These are phyloP conservation scores for Threskiornis aethiopicus DNA, from an alignment of 2,797 vertebrate species.

Conservation along the genomic window DNA sequence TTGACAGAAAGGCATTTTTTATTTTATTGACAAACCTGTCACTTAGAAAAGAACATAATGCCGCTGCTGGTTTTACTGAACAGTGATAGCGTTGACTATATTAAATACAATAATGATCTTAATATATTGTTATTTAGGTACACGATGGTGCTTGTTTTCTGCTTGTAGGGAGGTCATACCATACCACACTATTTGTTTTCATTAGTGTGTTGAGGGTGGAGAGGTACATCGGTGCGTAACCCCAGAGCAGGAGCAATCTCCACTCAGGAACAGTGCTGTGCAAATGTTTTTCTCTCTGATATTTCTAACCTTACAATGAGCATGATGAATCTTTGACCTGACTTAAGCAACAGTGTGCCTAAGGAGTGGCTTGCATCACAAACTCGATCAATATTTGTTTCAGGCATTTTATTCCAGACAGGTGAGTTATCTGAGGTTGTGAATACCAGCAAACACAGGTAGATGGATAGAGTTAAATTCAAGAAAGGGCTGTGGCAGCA, in stretches of 20 bases:
- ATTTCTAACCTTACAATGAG: not conserved
- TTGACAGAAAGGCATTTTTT: not conserved
- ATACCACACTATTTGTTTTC: not conserved
- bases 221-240: not conserved
- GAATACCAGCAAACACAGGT: not conserved
- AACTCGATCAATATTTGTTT: not conserved
- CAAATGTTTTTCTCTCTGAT: not conserved
- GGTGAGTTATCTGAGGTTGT: not conserved
- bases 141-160: not conserved
- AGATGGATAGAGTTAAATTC: not conserved
- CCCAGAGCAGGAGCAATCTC: not conserved
- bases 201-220: not conserved
- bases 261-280: not conserved
- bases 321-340: not conserved
- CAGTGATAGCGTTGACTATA: not conserved
- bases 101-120: not conserved
- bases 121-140: conserved; percentile 13
- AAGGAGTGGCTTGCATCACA: conserved; percentile 13
- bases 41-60: not conserved
- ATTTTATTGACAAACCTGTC: not conserved
- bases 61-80: not conserved
- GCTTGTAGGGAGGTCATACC: not conserved
- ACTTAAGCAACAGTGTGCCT: conserved; percentile 6
- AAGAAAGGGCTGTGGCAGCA: not conserved
- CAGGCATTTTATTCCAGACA: conserved; percentile 1